Base-by-base conservation (phyloP, 2,888 invertebrate species). In the Caenorhabditis sp. region DNA sequence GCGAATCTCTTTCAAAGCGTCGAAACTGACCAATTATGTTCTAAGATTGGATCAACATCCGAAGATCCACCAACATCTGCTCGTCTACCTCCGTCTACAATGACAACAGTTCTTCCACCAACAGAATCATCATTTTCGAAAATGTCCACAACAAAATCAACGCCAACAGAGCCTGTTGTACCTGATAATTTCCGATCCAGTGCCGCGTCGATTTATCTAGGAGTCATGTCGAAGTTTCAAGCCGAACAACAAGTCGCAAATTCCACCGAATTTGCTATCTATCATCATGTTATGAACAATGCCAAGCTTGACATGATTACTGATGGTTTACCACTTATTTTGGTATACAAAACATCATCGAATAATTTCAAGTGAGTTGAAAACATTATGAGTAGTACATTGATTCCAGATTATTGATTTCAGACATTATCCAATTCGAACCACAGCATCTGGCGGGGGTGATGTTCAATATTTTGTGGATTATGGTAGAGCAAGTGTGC, bases 401-500 rank as follows among this genome's bases (percentile, higher is more conserved):
- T n/a, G n/a, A n/a, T n/a, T n/a, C n/a, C n/a, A n/a, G n/a, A n/a
- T n/a, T n/a, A n/a, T n/a, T n/a, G n/a, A n/a, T n/a, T 50, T 50
- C 20, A 50, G 50, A 21, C 58, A 58, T 20, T 58, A 58, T 20
- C 58, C 58, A 14, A 38, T 58, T 58, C 20, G 58, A 25, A 58
- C 38, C 5, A 58, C 36, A 2, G 20, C 58, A 12, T 27, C 31
- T 7, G 17, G 17, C 21, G 21, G 17, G 17, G 58, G 58, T 4
- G 58, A 58, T 20, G 23, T 38, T n/a, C 58, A 58, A 38, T 58
- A 36, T 38, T 58, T 36, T 58, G 58, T 58, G 8, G 58, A 58
- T 23, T 36, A 58, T 20, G 58, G 58, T 20, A 20, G 36, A 20
- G 21, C 38, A 38, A 58, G 36, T 38, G 58, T 58, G 14, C n/a